A percentile compares a stretch with the other conserved stretches of the same genome.
Evolutionary conservation across 2,888 invertebrate species (phyloP).

Genomic region (Drosophila fulvimacula): DNA sequence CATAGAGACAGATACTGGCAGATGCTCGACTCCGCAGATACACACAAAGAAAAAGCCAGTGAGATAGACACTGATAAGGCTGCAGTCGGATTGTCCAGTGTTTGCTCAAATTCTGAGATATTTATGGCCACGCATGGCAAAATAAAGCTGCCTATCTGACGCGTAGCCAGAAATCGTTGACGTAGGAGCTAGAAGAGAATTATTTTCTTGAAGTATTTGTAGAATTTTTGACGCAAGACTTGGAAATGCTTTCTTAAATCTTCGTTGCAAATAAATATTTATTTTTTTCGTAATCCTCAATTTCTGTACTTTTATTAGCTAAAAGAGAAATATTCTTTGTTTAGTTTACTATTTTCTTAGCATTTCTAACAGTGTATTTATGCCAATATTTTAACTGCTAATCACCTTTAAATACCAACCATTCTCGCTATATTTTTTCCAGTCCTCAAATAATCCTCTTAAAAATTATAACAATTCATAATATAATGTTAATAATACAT

Average conservation of each 20-base stretch:
- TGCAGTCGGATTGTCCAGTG: slow-evolving; percentile 30
- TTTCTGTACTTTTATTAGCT: no score
- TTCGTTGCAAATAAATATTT: not conserved
- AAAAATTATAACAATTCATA: slow-evolving; percentile 1
- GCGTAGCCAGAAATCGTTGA: slow-evolving; percentile 1
- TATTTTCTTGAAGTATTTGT: not conserved
- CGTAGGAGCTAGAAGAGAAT: not conserved
- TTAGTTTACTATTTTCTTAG: not conserved
- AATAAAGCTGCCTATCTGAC: slow-evolving; percentile 16
- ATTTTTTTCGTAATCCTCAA: not conserved
- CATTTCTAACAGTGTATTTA: not conserved
- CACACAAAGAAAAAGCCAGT: not conserved
- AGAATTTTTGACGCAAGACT: not conserved
- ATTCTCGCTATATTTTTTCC: not conserved
- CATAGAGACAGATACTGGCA: slow-evolving; percentile 21
- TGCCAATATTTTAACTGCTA: not conserved
- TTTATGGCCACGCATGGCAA: slow-evolving; percentile 33
- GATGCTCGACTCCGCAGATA: slow-evolving; percentile 12
- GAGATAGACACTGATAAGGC: slow-evolving; percentile 40
- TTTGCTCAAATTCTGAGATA: slow-evolving; percentile 28
- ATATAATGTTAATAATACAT: not conserved
- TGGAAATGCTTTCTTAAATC: not conserved
- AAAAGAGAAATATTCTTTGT: not conserved
- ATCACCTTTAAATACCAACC: not conserved
- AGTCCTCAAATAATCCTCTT: not conserved